Percentiles rank a stretch among this genome's conserved stretches.
These are phyloP conservation scores for Dexiosoma caninum DNA, from an alignment of 2,888 invertebrate genomes.

Conservation along the genomic window DNA sequence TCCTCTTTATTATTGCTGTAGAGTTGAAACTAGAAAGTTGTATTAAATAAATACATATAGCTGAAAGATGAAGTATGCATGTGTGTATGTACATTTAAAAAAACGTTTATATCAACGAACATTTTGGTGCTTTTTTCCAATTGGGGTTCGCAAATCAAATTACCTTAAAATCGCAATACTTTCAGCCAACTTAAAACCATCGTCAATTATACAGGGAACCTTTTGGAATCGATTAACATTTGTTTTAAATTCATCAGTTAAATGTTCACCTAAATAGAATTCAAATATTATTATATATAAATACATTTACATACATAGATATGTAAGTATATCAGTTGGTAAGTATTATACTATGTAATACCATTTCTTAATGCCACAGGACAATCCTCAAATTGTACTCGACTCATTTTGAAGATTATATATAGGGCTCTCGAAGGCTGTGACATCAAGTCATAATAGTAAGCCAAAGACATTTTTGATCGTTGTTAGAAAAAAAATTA, in stretches of 20 bases:
- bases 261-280: conserved; percentile 80
- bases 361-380: conserved; percentile 82
- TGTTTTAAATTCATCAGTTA: conserved; percentile 80
- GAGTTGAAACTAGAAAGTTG: too few species aligned
- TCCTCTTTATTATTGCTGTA: too few species aligned
- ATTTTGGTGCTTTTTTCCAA: too few species aligned
- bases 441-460: conserved; percentile 86
- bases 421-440: conserved; percentile 86
- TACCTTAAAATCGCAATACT: conserved; percentile 85
- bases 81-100: too few species aligned
- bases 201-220: conserved; percentile 84
- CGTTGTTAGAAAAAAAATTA: neutral
- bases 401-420: conserved; percentile 82
- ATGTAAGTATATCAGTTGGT: neutral
- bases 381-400: conserved; percentile 82
- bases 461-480: conserved; percentile 78
- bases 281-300: neutral
- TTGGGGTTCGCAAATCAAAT: too few species aligned
- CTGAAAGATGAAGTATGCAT: too few species aligned
- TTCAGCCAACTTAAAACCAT: conserved; percentile 83
- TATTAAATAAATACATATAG: too few species aligned
- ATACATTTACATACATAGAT: neutral
- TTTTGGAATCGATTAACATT: conserved; percentile 81
- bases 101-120: too few species aligned
- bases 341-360: conserved; percentile 68